These are phyloP conservation scores for Sigmodon hispidus DNA, from an alignment of 2,113 vertebrate species.

Conservation along the genomic window DNA sequence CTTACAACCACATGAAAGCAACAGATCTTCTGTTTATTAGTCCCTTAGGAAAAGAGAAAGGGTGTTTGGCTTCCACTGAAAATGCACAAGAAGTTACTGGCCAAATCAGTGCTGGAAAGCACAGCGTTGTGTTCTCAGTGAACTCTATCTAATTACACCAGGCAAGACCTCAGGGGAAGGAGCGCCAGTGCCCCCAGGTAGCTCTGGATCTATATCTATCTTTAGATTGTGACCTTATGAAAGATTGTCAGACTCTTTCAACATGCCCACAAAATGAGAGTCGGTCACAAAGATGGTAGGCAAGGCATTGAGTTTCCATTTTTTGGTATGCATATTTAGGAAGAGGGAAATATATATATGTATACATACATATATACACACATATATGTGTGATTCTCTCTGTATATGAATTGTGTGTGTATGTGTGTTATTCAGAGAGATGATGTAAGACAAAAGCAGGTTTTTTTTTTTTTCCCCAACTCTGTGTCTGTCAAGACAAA, in stretches of 20 bases:
- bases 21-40: conserved; percentile 6
- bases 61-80: conserved; percentile 19
- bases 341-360: not conserved
- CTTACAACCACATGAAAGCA: not conserved
- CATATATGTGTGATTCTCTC: not conserved
- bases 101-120: not conserved
- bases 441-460: conserved; percentile 71
- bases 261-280: conserved; percentile 6
- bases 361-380: not conserved
- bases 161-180: not conserved
- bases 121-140: not conserved
- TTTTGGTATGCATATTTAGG: conserved; percentile 32
- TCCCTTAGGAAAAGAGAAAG: not conserved
- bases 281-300: conserved; percentile 52
- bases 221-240: conserved; percentile 11
- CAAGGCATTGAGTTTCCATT: conserved; percentile 34
- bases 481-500: conserved; percentile 75
- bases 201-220: conserved; percentile 51
- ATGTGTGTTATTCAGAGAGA: conserved; percentile 35
- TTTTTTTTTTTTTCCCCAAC: conserved; percentile 73
- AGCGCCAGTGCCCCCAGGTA: not conserved
- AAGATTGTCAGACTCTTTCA: not conserved
- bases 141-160: not conserved
- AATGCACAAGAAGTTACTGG: not conserved
- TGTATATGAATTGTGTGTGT: no score